Evolutionary conservation across 2,113 vertebrate genomes (phyloP).

Genomic region (Baryphthengus martii): DNA sequence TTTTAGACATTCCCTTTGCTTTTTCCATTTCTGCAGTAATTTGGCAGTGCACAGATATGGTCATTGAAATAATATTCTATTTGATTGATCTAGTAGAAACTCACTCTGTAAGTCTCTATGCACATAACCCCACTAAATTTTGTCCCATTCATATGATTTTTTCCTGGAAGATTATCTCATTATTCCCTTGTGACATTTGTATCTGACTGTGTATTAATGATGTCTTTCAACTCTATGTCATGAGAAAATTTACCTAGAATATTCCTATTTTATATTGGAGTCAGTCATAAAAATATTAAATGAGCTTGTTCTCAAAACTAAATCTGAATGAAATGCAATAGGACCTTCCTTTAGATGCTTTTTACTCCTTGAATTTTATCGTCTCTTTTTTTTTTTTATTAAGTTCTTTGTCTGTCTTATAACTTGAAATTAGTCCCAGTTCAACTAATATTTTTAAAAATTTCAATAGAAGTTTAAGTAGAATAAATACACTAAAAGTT

Average conservation of each 20-base stretch:
- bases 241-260: neutral
- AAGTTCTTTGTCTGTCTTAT: neutral
- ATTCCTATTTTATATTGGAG: neutral
- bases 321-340: neutral
- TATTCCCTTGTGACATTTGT: neutral
- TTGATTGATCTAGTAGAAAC: neutral
- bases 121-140: neutral
- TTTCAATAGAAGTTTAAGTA: neutral
- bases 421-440: neutral
- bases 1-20: neutral
- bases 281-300: neutral
- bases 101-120: neutral
- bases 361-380: neutral
- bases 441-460: neutral
- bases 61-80: neutral
- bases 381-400: neutral
- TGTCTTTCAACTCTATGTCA: neutral
- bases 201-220: neutral
- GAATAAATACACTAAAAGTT: neutral
- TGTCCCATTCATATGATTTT: neutral
- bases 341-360: neutral
- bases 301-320: neutral
- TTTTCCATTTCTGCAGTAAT: neutral
- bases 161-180: neutral
- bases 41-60: neutral